Conservation (phyloP, 2,113 vertebrate species). For the Plecotus auritus region DNA sequence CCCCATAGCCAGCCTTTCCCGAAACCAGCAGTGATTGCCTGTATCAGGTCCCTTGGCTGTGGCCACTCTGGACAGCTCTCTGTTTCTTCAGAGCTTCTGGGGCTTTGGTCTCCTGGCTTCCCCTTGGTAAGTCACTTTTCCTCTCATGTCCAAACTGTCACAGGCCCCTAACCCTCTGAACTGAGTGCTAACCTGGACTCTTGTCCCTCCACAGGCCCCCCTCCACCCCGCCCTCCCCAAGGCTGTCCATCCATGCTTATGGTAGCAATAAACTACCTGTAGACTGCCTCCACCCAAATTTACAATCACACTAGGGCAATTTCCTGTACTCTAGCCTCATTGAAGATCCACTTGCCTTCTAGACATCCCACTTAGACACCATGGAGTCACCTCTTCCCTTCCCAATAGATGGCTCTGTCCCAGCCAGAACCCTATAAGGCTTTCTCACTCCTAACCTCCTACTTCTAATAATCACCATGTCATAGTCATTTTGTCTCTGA, state of each 20-base stretch:
- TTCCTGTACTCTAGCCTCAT: neutral
- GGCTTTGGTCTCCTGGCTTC: neutral
- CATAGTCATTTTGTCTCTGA: neutral
- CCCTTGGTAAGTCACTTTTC: neutral
- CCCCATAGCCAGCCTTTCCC: fast-evolving
- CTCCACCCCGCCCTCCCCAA: fast-evolving
- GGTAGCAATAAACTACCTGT: neutral
- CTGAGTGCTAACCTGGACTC: too few relatives aligned
- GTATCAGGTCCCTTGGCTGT: too few relatives aligned
- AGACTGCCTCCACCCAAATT: neutral
- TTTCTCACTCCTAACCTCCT: neutral
- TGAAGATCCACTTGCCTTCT: neutral
- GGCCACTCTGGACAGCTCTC: neutral
- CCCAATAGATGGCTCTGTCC: fast-evolving
- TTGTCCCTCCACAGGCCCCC: neutral
- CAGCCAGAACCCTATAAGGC: neutral
- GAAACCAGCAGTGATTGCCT: neutral
- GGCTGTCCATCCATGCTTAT: too few relatives aligned
- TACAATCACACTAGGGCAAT: fast-evolving
- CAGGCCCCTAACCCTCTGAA: neutral
- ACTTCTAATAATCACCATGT: neutral
- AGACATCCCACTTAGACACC: fast-evolving
- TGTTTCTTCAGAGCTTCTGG: neutral
- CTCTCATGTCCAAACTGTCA: too few relatives aligned
- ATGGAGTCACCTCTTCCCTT: neutral